phyloP scores from a whole-genome alignment of 2,113 vertebrate species.

The Numida meleagris region DNA sequence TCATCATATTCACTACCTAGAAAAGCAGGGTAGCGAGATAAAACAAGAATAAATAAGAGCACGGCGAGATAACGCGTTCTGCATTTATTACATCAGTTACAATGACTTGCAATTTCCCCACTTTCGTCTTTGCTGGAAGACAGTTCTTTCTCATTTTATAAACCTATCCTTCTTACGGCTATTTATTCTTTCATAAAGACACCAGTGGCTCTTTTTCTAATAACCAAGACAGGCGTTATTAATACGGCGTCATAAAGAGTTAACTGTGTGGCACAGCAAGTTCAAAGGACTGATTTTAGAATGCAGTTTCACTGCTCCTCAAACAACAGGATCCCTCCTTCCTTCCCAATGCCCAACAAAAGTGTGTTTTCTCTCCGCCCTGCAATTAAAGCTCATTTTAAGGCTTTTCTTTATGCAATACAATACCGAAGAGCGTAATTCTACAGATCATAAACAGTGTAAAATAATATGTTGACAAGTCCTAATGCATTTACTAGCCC shows the following conservation, averaged over 20 bases:
- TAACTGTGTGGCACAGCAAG: neutral
- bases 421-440: slow-evolving; percentile 78
- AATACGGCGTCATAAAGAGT: slow-evolving; percentile 40
- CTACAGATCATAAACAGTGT: slow-evolving; percentile 85
- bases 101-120: slow-evolving; percentile 27
- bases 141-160: slow-evolving; percentile 29
- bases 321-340: slow-evolving; percentile 23
- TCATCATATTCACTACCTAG: slow-evolving; percentile 97
- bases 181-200: slow-evolving; percentile 30
- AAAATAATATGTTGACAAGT: slow-evolving; percentile 87
- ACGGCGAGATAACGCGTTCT: slow-evolving; percentile 3
- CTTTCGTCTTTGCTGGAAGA: slow-evolving; percentile 12
- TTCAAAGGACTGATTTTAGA: slow-evolving; percentile 50
- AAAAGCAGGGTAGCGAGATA: neutral
- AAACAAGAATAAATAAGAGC: slow-evolving; percentile 5
- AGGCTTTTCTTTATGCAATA: slow-evolving; percentile 72
- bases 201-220: slow-evolving; percentile 25
- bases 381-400: slow-evolving; percentile 63
- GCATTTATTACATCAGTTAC: slow-evolving; percentile 31
- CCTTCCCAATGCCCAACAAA: neutral
- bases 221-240: slow-evolving; percentile 6
- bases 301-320: slow-evolving; percentile 38
- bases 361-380: neutral
- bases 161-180: slow-evolving; percentile 1
- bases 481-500: slow-evolving; percentile 86